Evolutionary conservation across 2,888 invertebrate genomes (phyloP).

Genomic region (Pandemis heparana): DNA sequence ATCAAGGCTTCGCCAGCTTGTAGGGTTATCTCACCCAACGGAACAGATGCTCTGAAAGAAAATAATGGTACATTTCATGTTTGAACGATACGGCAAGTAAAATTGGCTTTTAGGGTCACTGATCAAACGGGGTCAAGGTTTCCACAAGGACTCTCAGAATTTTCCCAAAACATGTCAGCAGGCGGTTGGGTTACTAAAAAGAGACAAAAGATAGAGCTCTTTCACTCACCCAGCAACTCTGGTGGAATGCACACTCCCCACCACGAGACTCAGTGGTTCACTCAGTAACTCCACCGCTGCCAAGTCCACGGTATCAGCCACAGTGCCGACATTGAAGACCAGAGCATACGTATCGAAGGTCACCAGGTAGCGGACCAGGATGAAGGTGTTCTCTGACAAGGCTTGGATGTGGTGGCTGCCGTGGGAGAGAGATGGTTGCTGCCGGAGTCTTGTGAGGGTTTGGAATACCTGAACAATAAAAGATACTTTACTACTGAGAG

Average conservation of each 20-base stretch:
- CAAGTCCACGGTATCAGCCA: constrained; percentile 70
- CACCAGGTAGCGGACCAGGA: constrained; percentile 60
- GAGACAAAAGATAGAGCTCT: neutral
- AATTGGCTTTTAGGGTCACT: too few relatives aligned
- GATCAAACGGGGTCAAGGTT: too few relatives aligned
- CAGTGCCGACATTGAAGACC: constrained; percentile 82
- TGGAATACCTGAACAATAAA: constrained; percentile 80
- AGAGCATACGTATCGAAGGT: constrained; percentile 68
- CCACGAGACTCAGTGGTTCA: constrained; percentile 56
- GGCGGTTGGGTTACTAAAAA: too few relatives aligned
- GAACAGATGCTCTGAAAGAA: constrained; percentile 54
- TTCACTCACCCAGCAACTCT: constrained; percentile 61
- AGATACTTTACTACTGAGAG: neutral
- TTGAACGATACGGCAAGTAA: too few relatives aligned
- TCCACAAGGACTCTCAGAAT: too few relatives aligned
- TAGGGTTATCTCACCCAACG: constrained; percentile 51
- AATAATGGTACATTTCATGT: neutral
- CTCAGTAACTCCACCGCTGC: constrained; percentile 42
- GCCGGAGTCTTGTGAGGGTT: constrained; percentile 78
- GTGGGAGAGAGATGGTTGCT: constrained; percentile 68
- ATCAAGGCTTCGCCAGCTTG: constrained; percentile 63
- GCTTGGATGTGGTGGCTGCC: constrained; percentile 68
- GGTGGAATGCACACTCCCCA: constrained; percentile 65
- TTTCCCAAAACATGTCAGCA: too few relatives aligned
- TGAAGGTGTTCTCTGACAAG: constrained; percentile 58